Conservation (phyloP, 2,888 invertebrate species). For the Zele albiditarsus region DNA sequence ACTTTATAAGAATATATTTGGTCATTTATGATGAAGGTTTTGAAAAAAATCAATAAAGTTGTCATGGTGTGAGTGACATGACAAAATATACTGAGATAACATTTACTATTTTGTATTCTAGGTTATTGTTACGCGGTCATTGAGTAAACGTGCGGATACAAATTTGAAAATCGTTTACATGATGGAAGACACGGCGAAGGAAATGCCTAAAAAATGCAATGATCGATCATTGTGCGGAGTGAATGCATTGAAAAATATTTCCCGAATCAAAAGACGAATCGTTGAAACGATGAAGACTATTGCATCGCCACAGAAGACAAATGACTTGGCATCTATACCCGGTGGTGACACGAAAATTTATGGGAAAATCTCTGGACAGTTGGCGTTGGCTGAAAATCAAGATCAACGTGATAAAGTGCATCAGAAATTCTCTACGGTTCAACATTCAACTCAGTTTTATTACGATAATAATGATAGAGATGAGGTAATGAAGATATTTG, state of each 20-base stretch:
- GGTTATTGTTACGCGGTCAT: slow-evolving; percentile 69
- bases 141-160: slow-evolving; percentile 70
- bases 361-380: slow-evolving; percentile 41
- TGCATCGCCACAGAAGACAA: slow-evolving; percentile 59
- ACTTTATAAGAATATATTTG: too few relatives aligned
- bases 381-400: slow-evolving; percentile 19
- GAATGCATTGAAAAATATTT: slow-evolving; percentile 54
- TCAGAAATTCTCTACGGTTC: neutral
- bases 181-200: slow-evolving; percentile 57
- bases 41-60: too few relatives aligned
- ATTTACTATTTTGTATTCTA: slow-evolving; percentile 48
- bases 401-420: neutral
- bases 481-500: slow-evolving; percentile 31
- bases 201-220: neutral
- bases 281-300: slow-evolving; percentile 62
- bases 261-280: slow-evolving; percentile 56
- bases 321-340: slow-evolving; percentile 43
- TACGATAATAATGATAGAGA: slow-evolving; percentile 40
- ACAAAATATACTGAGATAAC: too few relatives aligned
- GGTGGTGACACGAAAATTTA: slow-evolving; percentile 32
- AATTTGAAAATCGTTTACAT: slow-evolving; percentile 71
- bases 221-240: slow-evolving; percentile 35
- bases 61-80: too few relatives aligned
- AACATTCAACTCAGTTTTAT: neutral
- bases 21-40: too few relatives aligned